These are phyloP conservation scores for Lagorchestes hirsutus DNA, from an alignment of 2,797 vertebrate genomes.

Conservation along the genomic window DNA sequence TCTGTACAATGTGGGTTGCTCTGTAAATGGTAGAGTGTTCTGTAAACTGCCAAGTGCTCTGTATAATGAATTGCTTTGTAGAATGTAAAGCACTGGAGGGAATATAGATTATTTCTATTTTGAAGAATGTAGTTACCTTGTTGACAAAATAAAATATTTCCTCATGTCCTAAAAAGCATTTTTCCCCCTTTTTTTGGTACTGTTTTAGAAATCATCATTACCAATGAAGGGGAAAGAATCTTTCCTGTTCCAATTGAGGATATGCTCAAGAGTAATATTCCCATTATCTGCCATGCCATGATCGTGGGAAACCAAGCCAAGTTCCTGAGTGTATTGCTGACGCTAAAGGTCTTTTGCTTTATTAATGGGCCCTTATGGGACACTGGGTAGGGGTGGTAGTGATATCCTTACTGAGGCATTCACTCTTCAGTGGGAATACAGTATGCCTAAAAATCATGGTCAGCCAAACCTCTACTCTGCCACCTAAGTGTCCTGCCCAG, in stretches of 20 bases:
- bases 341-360: slow-evolving; percentile 89
- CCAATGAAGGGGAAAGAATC: slow-evolving; percentile 92
- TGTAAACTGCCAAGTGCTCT: neutral
- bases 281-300: slow-evolving; percentile 93
- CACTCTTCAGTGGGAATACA: neutral
- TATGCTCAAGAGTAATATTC: slow-evolving; percentile 89
- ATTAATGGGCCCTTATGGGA: neutral
- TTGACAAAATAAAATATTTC: neutral
- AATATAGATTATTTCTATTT: neutral
- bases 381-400: neutral
- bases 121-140: neutral
- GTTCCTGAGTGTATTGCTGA: slow-evolving; percentile 93
- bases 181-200: neutral
- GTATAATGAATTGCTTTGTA: neutral
- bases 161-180: neutral
- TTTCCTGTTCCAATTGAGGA: slow-evolving; percentile 93
- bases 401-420: neutral
- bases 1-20: neutral
- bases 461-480: neutral
- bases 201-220: slow-evolving; percentile 93
- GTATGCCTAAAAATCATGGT: neutral
- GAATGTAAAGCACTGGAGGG: neutral
- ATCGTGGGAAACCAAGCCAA: slow-evolving; percentile 94
- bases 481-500: neutral
- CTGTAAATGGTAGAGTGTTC: neutral